A percentile compares a stretch with the other conserved stretches of the same genome.
Conservation (phyloP, 2,797 vertebrate genomes). For the Podargus strigoides region DNA sequence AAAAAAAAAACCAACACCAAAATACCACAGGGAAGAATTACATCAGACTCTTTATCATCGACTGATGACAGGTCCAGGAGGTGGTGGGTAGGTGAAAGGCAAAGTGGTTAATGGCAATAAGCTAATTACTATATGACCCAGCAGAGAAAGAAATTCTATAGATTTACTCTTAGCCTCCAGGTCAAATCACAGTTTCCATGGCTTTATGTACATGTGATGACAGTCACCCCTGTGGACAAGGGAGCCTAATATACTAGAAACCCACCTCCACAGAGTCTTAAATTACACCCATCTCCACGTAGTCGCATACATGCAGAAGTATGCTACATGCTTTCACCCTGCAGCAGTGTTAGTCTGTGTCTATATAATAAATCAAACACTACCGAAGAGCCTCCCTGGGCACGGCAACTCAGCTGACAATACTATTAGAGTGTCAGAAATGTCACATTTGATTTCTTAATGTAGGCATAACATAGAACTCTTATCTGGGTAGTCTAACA, state of each 20-base stretch:
- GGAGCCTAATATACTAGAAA: background rate
- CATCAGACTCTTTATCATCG: background rate
- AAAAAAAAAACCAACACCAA: background rate
- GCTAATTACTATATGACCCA: background rate
- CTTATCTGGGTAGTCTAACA: background rate
- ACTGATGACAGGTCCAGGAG: background rate
- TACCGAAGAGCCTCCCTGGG: background rate
- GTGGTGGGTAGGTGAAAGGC: background rate
- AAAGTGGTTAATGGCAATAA: background rate
- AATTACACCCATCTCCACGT: background rate
- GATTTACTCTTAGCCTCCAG: background rate
- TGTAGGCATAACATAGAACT: background rate
- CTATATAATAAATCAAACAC: background rate
- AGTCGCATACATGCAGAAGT: accelerated
- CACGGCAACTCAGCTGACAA: background rate
- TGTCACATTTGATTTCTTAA: background rate
- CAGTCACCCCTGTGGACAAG: background rate
- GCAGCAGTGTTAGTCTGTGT: background rate
- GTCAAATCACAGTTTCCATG: background rate
- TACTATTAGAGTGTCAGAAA: background rate
- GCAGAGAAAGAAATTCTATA: background rate
- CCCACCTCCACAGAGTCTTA: background rate
- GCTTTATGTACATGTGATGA: background rate
- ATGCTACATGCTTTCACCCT: background rate
- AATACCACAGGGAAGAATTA: background rate